These are phyloP conservation scores for Silurus lanzhouensis DNA, from an alignment of 2,797 vertebrate genomes.

Conservation along the genomic window DNA sequence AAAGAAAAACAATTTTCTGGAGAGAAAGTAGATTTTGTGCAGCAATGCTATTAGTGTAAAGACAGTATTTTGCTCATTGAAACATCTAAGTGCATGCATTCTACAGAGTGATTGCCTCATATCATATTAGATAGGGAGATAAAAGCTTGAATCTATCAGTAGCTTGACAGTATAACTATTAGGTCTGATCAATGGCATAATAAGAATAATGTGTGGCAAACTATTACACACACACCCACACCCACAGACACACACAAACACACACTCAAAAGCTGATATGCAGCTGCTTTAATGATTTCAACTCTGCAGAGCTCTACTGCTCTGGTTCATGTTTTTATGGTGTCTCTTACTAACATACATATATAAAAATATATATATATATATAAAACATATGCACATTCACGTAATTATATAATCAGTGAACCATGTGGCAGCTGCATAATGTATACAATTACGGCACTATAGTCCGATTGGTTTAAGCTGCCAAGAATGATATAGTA, in stretches of 20 bases:
- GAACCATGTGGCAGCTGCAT: too few species aligned
- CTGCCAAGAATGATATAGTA: too few species aligned
- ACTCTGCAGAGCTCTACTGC: not conserved
- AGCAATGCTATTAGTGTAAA: not conserved
- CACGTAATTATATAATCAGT: too few species aligned
- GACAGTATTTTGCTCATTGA: not conserved
- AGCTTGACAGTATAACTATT: not conserved
- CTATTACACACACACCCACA: not conserved
- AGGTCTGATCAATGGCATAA: not conserved
- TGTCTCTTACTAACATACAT: too few species aligned
- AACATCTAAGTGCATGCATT: not conserved
- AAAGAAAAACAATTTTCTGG: not conserved
- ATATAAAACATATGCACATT: too few species aligned
- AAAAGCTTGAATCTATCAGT: not conserved
- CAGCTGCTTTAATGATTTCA: not conserved
- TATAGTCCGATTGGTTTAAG: too few species aligned
- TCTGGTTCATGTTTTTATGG: not conserved
- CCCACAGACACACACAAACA: not conserved
- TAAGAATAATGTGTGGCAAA: not conserved
- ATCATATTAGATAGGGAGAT: not conserved
- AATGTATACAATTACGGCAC: too few species aligned
- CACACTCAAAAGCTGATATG: not conserved
- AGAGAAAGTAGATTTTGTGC: not conserved
- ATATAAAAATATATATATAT: too few species aligned
- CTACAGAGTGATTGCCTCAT: not conserved